A percentile compares a stretch with the other conserved stretches of the same genome.
These are phyloP conservation scores for Megamerina dolium DNA, from an alignment of 2,888 invertebrate species.

Conservation along the genomic window DNA sequence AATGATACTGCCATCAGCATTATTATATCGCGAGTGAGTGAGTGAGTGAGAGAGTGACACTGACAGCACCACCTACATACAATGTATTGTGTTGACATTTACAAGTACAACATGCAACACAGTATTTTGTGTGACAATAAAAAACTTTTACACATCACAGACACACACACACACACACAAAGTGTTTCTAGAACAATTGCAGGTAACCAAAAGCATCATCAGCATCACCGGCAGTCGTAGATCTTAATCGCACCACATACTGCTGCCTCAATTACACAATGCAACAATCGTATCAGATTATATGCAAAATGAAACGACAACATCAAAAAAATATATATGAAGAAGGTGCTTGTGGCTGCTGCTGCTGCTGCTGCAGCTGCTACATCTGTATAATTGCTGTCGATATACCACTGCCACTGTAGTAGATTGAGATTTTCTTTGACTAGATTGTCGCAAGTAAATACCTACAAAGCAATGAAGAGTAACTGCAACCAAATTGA, in stretches of 20 bases:
- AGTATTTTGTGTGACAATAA: not conserved
- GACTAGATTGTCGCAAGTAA: too few species aligned
- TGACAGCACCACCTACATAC: slow-evolving; percentile 6
- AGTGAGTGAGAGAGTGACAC: too few species aligned
- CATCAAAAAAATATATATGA: too few species aligned
- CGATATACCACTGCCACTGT: slow-evolving; percentile 2
- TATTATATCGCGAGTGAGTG: not conserved
- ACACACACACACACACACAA: not conserved
- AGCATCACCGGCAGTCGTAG: not conserved
- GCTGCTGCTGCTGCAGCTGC: slow-evolving; percentile 4
- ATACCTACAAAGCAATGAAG: too few species aligned
- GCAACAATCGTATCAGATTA: too few species aligned
- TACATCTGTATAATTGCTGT: slow-evolving; percentile 10
- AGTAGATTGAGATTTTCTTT: slow-evolving; percentile 11
- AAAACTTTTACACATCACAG: not conserved
- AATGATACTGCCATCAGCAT: not conserved
- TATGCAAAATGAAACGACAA: too few species aligned
- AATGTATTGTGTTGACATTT: slow-evolving; percentile 5
- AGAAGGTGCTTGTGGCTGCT: slow-evolving; percentile 3
- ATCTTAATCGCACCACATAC: not conserved
- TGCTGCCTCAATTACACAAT: too few species aligned
- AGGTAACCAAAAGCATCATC: not conserved
- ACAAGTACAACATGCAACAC: slow-evolving; percentile 4
- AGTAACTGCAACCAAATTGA: too few species aligned
- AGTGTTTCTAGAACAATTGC: not conserved